Evolutionary conservation across 2,888 invertebrate genomes (phyloP), one percentile per base, ranked within the genome.

Genomic region (Anticlea derivata): DNA sequence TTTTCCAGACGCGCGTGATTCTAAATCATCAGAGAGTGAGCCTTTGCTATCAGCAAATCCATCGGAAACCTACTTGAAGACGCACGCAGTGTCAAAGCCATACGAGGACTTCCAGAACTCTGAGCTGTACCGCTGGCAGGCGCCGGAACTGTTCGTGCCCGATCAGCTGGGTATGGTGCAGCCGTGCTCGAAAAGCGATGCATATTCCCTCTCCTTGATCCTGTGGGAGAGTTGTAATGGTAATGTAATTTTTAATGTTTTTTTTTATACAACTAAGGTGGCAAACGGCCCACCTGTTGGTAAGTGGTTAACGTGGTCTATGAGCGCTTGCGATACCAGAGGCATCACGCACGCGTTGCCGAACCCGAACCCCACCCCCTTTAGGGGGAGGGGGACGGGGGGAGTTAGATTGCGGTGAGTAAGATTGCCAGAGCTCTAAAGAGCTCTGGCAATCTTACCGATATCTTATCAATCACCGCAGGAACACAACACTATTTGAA

Each of bases 191-290:
- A 82, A 67, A 53, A 86, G 80, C 39, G 90, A 89, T 40, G 89
- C 86, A 0, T 91, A 91, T 51, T 86, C 90, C 0, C 68, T 91
- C 0, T 75, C 80, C 29, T 39, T 89, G 38, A 63, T 91, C 2
- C 65, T 91, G 0, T 90, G 87, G 90, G 91, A 91, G 62, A 73
- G 85, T 50, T 90, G 89, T 61, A 91, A 89, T 63, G 86, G 91
- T 91, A 58, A 30, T 68, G 71, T 27, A 12, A 10, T 7, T n/a
- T 45, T 34, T 29, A 3, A n/a, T n/a, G n/a, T n/a, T n/a, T n/a
- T n/a, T n/a, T n/a, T n/a, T n/a, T n/a, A n/a, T n/a, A n/a, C n/a
- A n/a, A n/a, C n/a, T n/a, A n/a, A n/a, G n/a, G n/a, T n/a, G n/a
- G n/a, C n/a, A n/a, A n/a, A n/a, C n/a, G n/a, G n/a, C n/a, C n/a